A percentile compares a stretch with the other conserved stretches of the same genome.
Evolutionary conservation across 2,113 vertebrate genomes (phyloP).

Genomic region (Spermophilus dauricus): DNA sequence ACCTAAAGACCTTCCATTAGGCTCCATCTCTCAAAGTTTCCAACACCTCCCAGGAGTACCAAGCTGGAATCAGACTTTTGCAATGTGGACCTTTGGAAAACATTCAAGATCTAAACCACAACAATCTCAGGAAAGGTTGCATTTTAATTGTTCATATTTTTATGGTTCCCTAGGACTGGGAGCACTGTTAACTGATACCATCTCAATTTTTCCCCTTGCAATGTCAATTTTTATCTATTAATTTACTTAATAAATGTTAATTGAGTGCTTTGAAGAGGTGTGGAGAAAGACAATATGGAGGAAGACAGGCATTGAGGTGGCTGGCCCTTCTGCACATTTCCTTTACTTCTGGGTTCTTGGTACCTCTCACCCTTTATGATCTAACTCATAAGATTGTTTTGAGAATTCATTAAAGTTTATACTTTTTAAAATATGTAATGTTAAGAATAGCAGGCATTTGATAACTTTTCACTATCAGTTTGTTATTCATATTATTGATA

Average conservation of each 20-base stretch:
- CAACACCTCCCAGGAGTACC: background rate
- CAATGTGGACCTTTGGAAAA: background rate
- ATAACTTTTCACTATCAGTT: background rate
- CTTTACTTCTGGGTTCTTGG: fast-evolving
- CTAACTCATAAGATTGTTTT: background rate
- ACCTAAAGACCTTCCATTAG: background rate
- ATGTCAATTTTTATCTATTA: background rate
- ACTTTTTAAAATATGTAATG: background rate
- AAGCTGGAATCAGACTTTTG: background rate
- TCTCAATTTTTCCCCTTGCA: slow-evolving; percentile 1
- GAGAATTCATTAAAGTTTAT: background rate
- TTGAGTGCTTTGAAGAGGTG: background rate
- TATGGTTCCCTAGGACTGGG: background rate
- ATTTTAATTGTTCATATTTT: background rate
- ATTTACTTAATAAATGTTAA: background rate
- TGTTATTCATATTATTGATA: background rate
- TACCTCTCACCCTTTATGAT: background rate
- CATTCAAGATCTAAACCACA: background rate
- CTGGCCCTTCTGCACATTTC: background rate
- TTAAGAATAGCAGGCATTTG: background rate
- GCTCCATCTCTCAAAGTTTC: background rate
- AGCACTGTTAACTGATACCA: background rate
- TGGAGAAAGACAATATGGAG: no score
- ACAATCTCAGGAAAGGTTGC: background rate
- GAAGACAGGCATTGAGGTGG: background rate